Conservation (phyloP, 2,797 vertebrate species). For the Acanthis flammea region DNA sequence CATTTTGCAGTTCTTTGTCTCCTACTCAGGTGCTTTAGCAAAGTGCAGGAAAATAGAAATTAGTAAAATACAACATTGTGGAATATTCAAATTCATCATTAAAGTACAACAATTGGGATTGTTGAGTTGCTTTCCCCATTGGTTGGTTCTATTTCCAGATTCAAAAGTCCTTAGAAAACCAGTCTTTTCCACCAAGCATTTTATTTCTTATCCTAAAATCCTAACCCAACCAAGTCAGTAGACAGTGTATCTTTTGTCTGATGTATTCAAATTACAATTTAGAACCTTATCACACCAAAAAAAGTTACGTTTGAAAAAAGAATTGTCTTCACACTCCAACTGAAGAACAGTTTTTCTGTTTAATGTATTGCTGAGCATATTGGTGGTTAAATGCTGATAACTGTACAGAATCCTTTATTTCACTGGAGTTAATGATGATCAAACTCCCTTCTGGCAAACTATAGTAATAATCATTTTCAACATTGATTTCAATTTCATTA, state of each 20-base stretch:
- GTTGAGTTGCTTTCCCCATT: not conserved
- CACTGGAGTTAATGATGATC: conserved; percentile 79
- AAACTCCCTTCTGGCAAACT: conserved; percentile 81
- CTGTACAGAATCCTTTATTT: conserved; percentile 77
- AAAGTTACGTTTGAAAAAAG: not conserved
- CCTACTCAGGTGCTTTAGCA: not conserved
- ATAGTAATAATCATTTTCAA: conserved; percentile 76
- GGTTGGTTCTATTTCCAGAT: not conserved
- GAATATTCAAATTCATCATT: not conserved
- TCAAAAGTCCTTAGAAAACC: not conserved
- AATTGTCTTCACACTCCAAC: conserved; percentile 80
- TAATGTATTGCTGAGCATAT: conserved; percentile 76
- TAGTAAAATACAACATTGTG: not conserved
- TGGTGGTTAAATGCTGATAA: conserved; percentile 81
- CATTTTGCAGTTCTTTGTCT: not conserved
- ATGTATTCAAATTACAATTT: not conserved
- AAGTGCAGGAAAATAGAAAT: not conserved
- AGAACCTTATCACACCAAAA: not conserved
- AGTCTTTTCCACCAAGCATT: not conserved
- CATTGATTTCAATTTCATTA: conserved; percentile 81
- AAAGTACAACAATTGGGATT: not conserved
- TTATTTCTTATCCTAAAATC: not conserved
- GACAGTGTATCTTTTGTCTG: not conserved
- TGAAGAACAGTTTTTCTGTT: conserved; percentile 81
- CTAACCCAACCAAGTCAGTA: not conserved